Base-by-base conservation (phyloP, 1,140 invertebrate species). In the Drosophila novamexicana region DNA sequence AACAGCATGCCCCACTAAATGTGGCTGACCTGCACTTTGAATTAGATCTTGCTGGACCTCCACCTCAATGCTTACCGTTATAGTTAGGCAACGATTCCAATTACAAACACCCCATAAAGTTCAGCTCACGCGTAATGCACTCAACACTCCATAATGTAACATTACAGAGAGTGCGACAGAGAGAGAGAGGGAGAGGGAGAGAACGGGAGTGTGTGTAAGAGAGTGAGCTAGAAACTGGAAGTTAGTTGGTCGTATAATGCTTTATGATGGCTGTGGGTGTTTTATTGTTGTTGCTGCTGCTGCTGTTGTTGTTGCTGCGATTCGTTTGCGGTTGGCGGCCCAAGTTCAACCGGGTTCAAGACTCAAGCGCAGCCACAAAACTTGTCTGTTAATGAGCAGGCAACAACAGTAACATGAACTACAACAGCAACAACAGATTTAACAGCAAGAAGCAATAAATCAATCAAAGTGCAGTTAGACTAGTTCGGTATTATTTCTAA, bases 61-160 rank as follows among this genome's bases (percentile, higher is more conserved):
- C 37, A 10, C 58, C 62, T 7, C n/a, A 42, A 52, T 39, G 36
- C 29, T 77, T 80, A 78, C 81, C 78, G 81, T 85, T 86, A 88
- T 71, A 70, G 84, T 89, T 86, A 89, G 63, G 84, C 79, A 86
- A 86, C 77, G 72, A 74, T 68, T 50, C 52, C 79, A 67, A 83
- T 79, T 75, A 67, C 76, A 64, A 88, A 79, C 84, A 86, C 84
- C 47, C 79, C 79, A 86, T 88, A 86, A 88, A 82, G 62, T 70
- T 70, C 69, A 65, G 32, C 49, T 70, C 52, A 73, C 79, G 82
- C 73, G 63, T 73, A 73, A 79, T 69, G 50, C 63, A 75, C 61
- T 58, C 77, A 50, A 64, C 59, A 56, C 68, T 54, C 61, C 53
- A 63, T 32, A 66, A 32, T 42, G 16, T 47, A 32, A 34, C 42